Base-by-base conservation (phyloP, 2,888 invertebrate species). In the Odontomyia ornata region DNA sequence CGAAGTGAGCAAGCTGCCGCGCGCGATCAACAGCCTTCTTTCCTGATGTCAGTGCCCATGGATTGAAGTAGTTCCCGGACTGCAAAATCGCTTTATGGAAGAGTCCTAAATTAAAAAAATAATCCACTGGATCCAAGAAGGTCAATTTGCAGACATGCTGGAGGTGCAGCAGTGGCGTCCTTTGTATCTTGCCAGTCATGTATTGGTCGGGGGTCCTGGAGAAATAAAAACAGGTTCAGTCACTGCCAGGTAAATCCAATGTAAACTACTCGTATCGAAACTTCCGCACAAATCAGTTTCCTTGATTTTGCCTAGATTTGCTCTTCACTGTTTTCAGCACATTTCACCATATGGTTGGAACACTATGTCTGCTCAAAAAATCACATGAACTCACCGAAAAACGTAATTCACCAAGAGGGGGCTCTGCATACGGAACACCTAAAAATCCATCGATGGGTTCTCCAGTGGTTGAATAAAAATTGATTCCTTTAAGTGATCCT, bases 61-160 rank as follows among this genome's bases (percentile, higher is more conserved):
- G 88, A 52, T 89, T 89, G 18, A 91, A 83, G 0, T 90, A 89
- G 1, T 90, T 91, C 0, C 93, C 93, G 76, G 92, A 92, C 83
- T 92, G 90, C 0, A 92, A 90, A 80, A 93, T 92, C 0, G 88
- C 92, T 78, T 90, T 89, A 79, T 91, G 90, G 80, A 92, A 91
- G n/a, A 92, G 82, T 77, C 91, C 93, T 92, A 82, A 73, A 86
- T 85, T 72, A 18, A 43, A 43, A 78, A 43, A 43, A 15, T 43
- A 43, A 43, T 43, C 7, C 60, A 21, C 23, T 23, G 7, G 3
- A 1, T 21, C 18, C 25, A 25, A 15, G 2, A 21, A 60, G 4
- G 23, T 60, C 60, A 25, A 4, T 21, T 25, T 60, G 60, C 21
- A 60, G 7, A 15, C 60, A 60, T 60, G 21, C 3, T 5, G 60